Evolutionary conservation across 2,113 vertebrate genomes (phyloP), one percentile per base, ranked within the genome.

Genomic region (Ceyx margarethae): DNA sequence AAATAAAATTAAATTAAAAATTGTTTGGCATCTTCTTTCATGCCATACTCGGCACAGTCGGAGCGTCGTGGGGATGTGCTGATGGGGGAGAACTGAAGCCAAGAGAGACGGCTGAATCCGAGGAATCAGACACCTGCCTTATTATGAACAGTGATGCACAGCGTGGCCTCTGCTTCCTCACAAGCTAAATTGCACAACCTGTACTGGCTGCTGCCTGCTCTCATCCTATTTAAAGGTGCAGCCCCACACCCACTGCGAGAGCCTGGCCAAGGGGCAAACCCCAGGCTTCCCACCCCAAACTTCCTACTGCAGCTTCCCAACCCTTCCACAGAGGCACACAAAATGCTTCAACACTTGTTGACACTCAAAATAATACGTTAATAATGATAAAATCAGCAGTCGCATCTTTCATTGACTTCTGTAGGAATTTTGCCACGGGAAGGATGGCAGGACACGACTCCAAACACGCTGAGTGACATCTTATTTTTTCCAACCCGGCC

Each of bases 291-390:
- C 35, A 18, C 40, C 85, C 57, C 71, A 31, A 53, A 26, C 10
- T 12, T 56, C 40, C 85, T 22, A 6, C 48, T 2, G 46, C 73
- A 79, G 61, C 33, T 37, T 86, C 50, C 66, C 61, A 82, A 5
- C 60, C 35, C 50, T 61, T 50, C 77, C 65, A 23, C 13, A 1
- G 80, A 83, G 56, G 68, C 74, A 64, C 20, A 13, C 20, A 12
- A 11, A 81, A 65, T 4, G 1, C 64, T 40, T 26, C 65, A 29
- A 71, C 28, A 84, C 84, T 83, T 56, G 13, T 74, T 86, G 95
- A 96, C 93, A 79, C 66, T 84, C 90, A 91, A 87, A 96, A 96
- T 93, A 96, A 96, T 64, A 87, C 18, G 12, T 42, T 90, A 87
- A 56, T 40, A 74, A 82, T 20, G 88, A 95, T 62, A 89, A 81